Base-by-base conservation (phyloP, 2,888 invertebrate species). In the Pseudoips prasinana region DNA sequence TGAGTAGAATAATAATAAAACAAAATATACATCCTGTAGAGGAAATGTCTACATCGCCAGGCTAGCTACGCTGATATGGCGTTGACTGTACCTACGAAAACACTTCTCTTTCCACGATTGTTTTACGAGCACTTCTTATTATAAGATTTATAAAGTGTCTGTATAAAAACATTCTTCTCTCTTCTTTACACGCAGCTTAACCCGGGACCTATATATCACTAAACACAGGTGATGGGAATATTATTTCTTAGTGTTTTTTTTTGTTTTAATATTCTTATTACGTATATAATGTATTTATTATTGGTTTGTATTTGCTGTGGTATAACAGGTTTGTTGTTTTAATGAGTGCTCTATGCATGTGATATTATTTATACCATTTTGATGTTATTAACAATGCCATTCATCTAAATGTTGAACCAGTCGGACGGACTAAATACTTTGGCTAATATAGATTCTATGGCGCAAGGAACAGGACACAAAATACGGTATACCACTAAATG, bases 161-260 rank as follows among this genome's bases (percentile, higher is more conserved):
- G 56, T 83, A 72, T 80, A 82, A 81, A 83, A 70, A 71, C 44
- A 66, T 70, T 75, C 77, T 77, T 84, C 75, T 87, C 76, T 88
- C 83, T 86, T 87, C 83, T 89, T 89, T 89, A 86, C 89, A 89
- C 64, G 89, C 89, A 89, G 89, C 89, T 85, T 89, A 89, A 88
- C 81, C 84, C 87, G 87, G 89, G 89, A 87, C 79, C 87, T 85
- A 85, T 89, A 67, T 89, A 88, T 87, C 89, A 88, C 80, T 89
- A 88, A 86, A 83, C 71, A 63, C 88, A 89, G 89, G 89, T 89
- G 89, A 89, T 72, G 84, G 86, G 82, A 80, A 64, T 79, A 76
- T 74, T 75, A 72, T 79, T 80, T 73, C 46, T 80, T 71, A n/a
- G 7, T 68, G 67, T 74, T 71, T 73, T 71, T 73, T 67, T 59